A percentile compares a stretch with the other conserved stretches of the same genome.
Conservation (phyloP, 2,797 vertebrate genomes). For the Uromys caudimaculatus region DNA sequence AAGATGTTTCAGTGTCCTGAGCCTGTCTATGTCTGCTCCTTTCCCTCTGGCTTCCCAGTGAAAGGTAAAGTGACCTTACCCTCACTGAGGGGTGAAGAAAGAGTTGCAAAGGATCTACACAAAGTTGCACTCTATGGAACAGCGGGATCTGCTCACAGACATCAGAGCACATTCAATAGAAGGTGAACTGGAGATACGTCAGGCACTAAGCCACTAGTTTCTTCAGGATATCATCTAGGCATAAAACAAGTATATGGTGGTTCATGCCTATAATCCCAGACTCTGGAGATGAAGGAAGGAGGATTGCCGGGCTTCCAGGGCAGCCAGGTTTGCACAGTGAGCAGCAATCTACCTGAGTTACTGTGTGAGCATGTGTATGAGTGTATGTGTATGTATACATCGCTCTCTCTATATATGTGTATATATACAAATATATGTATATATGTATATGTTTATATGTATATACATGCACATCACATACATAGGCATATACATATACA, state of each 20-base stretch:
- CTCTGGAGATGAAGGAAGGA: background rate
- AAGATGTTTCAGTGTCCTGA: background rate
- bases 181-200: background rate
- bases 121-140: background rate
- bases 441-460: rapidly evolving
- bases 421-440: background rate
- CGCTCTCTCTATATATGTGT: background rate
- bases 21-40: background rate
- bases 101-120: background rate
- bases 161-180: background rate
- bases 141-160: background rate
- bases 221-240: background rate
- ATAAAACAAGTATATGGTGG: background rate
- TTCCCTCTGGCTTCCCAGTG: background rate
- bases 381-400: background rate
- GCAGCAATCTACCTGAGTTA: background rate
- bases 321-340: background rate
- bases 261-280: too few species aligned
- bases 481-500: rapidly evolving
- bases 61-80: background rate
- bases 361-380: background rate
- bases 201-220: background rate
- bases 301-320: too few species aligned
- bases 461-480: background rate
- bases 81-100: background rate